Conservation (phyloP, 2,113 vertebrate genomes). For the Pelmatolapia mariae region DNA sequence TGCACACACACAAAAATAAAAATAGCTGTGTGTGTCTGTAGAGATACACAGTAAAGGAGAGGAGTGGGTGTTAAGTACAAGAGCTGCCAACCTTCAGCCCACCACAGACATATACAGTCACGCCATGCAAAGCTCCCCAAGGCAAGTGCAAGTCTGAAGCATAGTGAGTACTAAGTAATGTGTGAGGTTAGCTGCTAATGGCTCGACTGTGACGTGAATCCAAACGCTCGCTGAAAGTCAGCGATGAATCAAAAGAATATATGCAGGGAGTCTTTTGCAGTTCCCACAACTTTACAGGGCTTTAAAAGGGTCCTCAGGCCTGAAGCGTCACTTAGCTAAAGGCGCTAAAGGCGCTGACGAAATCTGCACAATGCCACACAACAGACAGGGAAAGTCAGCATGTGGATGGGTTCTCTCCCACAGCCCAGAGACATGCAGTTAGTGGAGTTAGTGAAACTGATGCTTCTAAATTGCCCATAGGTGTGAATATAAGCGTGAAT, state of each 20-base stretch:
- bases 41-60: not conserved
- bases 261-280: not conserved
- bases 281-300: not conserved
- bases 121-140: not conserved
- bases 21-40: not conserved
- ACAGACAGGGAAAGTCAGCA: not conserved
- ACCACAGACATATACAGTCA: not conserved
- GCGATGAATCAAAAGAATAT: not conserved
- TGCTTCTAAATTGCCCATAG: not conserved
- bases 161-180: not conserved
- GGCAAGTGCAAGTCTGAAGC: not conserved
- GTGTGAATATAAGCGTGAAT: not conserved
- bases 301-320: not conserved
- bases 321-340: not conserved
- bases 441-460: not conserved
- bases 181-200: not conserved
- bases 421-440: not conserved
- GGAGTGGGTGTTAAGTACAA: conserved; percentile 35
- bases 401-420: not conserved
- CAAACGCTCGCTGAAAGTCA: not conserved
- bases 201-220: not conserved
- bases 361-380: not conserved
- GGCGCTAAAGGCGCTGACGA: not conserved
- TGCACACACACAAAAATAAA: not conserved
- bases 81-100: conserved; percentile 39